Evolutionary conservation across 2,113 vertebrate species (phyloP).

Genomic region (Theropithecus gelada): DNA sequence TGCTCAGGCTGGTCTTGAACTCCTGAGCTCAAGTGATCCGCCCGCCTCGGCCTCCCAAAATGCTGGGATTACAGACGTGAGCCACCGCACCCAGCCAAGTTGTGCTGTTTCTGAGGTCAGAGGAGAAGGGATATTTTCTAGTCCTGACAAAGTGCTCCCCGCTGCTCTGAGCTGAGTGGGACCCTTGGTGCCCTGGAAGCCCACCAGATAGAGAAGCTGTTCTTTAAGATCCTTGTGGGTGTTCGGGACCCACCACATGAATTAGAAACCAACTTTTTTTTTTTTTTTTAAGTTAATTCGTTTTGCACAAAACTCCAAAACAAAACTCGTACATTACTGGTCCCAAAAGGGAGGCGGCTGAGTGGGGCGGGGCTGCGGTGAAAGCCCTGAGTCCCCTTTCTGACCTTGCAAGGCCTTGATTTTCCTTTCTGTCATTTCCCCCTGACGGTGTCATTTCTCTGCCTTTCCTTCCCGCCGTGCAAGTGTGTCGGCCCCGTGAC

Average conservation of each 20-base stretch:
- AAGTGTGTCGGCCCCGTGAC: neutral
- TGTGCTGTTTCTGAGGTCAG: rapidly evolving
- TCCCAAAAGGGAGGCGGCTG: neutral
- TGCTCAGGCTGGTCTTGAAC: no score
- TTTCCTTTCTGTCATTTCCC: neutral
- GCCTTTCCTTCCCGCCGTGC: neutral
- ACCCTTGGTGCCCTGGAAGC: neutral
- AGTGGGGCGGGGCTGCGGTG: neutral
- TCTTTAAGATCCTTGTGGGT: neutral
- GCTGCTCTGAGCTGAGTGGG: neutral
- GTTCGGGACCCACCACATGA: neutral
- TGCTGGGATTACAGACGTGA: no score
- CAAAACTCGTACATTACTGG: slow-evolving; percentile 46
- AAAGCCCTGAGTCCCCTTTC: neutral
- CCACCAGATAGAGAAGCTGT: rapidly evolving
- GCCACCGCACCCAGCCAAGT: neutral
- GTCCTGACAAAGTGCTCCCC: neutral
- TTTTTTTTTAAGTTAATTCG: slow-evolving; percentile 15
- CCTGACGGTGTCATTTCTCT: neutral
- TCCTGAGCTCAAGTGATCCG: no score
- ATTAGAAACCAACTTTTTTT: neutral
- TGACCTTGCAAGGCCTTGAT: slow-evolving; percentile 32
- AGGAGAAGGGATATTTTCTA: neutral
- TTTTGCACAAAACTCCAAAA: slow-evolving; percentile 68
- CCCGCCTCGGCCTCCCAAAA: no score